Conservation (phyloP, 2,888 invertebrate genomes). For the Cosmopolites sordidus region DNA sequence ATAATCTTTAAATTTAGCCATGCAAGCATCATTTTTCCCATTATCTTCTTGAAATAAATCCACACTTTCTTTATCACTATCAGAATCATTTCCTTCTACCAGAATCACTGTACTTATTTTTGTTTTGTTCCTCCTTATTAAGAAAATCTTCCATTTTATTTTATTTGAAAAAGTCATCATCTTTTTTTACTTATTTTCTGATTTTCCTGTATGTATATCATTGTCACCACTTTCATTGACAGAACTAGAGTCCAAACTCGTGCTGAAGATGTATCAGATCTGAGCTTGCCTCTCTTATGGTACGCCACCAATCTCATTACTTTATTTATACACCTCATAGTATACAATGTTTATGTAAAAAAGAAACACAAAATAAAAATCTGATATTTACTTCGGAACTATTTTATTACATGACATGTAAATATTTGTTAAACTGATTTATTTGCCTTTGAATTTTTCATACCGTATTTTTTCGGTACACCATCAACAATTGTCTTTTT, state of each 20-base stretch:
- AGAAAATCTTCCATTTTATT: constrained; percentile 84
- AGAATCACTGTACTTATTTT: not conserved
- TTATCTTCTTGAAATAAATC: constrained; percentile 58
- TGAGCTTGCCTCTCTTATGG: too few species aligned
- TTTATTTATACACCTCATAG: too few species aligned
- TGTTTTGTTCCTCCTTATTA: constrained; percentile 67
- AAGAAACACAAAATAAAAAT: too few species aligned
- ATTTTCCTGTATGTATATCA: constrained; percentile 30
- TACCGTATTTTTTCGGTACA: constrained; percentile 5
- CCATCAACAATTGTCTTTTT: constrained; percentile 47
- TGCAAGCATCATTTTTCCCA: constrained; percentile 45
- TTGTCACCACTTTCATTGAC: too few species aligned
- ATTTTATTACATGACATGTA: too few species aligned
- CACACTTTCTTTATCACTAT: constrained; percentile 57
- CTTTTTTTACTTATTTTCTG: constrained; percentile 63
- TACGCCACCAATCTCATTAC: too few species aligned
- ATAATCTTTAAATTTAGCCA: constrained; percentile 65
- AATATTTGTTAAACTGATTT: too few species aligned
- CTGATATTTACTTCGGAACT: too few species aligned
- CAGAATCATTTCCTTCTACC: constrained; percentile 25
- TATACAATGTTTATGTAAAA: too few species aligned
- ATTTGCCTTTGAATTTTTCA: not conserved
- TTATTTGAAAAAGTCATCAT: constrained; percentile 88
- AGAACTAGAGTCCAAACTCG: too few species aligned
- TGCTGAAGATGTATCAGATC: too few species aligned